Base-by-base conservation (phyloP, 1,140 invertebrate species). In the Pseudomyrmex dendroicus region DNA sequence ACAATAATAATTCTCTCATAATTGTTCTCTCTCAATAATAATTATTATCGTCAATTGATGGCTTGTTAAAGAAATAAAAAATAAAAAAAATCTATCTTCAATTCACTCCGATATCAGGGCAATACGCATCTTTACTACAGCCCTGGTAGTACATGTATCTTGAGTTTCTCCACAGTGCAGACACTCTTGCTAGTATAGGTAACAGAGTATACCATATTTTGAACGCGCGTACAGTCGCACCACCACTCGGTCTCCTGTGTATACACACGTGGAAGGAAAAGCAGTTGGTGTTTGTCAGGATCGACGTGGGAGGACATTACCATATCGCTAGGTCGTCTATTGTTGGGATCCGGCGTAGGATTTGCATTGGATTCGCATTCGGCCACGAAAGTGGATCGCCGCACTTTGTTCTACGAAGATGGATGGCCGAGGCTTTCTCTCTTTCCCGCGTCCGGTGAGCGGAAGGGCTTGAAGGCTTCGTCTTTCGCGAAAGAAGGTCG, bases 371-470 rank as follows among this genome's bases (percentile, higher is more conserved):
- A 90, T 89, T 90, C 89, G 64, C 89, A 89, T 90, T 90, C 86
- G 85, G 87, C 66, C 80, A 86, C 83, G 87, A 85, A 90, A 90
- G 89, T 90, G 82, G 89, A 90, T 89, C 89, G 89, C 77, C 86
- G 83, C 56, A 90, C 89, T 90, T 90, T 90, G 89, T 90, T 90
- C 89, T 90, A 90, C 87, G 68, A 90, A 90, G 89, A 90, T 85
- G 85, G 87, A 90, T 90, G 85, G 89, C 83, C 48, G 50, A 10
- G 59, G 57, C 22, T 73, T 52, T 61, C 64, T 70, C 61, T 66
- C 85, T 80, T 57, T 62, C 85, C 66, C 22, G 64, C 17, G 46
- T 73, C 86, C 72, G 63, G 85, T 57, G 68, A 66, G 64, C 82
- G 85, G 86, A 84, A 87, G 56, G 76, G 44, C 66, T 35, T 70